Evolutionary conservation across 2,113 vertebrate genomes (phyloP), one percentile per base, ranked within the genome.

Genomic region (Rhinolophus sinicus): DNA sequence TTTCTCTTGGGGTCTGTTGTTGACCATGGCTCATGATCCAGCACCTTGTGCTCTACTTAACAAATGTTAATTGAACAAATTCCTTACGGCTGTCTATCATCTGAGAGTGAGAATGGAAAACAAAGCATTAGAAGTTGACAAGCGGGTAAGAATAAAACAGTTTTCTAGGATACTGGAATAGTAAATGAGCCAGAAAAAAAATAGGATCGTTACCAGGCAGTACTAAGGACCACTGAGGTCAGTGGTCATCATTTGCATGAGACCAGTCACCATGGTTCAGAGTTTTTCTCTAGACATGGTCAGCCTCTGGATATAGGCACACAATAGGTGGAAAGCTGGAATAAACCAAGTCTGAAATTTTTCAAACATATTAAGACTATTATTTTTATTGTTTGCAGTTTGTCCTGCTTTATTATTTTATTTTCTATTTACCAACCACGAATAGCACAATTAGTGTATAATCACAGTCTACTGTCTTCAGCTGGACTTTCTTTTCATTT

Each of bases 371-470:
- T 83, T 84, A 54, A 35, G 18, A 90, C 19, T 72, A 90, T 19
- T 86, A 3, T 40, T 47, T 69, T 92, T 67, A 82, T 18, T 81
- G 21, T 76, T 58, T 76, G 2, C 0, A 90, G 24, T 80, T 95
- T 92, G 78, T 91, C 38, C 14, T 86, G 38, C 12, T 80, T 81
- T 86, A 89, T 80, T 89, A 76, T 33, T 75, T 82, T 77, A 75
- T 54, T 81, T 84, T 72, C 54, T 90, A 72, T 28, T 62, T 81
- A 90, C 6, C 18, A 90, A 75, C 5, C 13, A 93, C 67, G 90
- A 90, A 80, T 75, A 92, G 28, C 11, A 90, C 11, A 78, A 86
- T 81, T 87, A 70, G 60, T 50, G 30, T 5, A 44, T 52, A 50
- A 92, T 56, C 21, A 28, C 6, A 52, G 70, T 22, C 65, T 26